Evolutionary conservation across 2,113 vertebrate genomes (phyloP).

Genomic region (Hemiprocne comata): DNA sequence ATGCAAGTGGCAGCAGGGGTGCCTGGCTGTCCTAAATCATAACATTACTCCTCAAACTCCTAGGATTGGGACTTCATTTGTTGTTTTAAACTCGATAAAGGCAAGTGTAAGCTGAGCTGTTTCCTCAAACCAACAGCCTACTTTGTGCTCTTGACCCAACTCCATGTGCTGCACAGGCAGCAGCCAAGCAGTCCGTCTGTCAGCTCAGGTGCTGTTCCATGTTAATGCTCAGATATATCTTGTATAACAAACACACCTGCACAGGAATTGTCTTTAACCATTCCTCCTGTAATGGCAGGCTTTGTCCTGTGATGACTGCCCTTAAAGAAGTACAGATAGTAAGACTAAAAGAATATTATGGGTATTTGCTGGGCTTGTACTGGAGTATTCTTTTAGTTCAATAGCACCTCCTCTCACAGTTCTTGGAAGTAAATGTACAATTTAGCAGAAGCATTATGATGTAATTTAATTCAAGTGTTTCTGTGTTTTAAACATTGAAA

Average conservation of each 20-base stretch:
- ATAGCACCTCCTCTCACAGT: not conserved
- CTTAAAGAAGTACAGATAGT: not conserved
- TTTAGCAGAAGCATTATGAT: constrained; percentile 57
- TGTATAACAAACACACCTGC: not conserved
- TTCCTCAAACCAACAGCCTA: not conserved
- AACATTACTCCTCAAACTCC: not conserved
- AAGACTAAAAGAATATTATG: not conserved
- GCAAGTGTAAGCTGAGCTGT: not conserved
- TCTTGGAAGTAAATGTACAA: constrained; percentile 17
- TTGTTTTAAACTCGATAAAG: not conserved
- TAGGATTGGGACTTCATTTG: not conserved
- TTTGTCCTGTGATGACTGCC: not conserved
- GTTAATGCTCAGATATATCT: not conserved
- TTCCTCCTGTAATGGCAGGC: not conserved
- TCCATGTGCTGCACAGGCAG: not conserved
- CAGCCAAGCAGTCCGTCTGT: not conserved
- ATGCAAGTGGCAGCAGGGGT: not conserved
- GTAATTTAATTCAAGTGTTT: constrained; percentile 63
- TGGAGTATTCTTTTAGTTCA: constrained; percentile 42
- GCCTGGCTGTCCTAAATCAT: not conserved
- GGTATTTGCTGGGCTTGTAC: constrained; percentile 32
- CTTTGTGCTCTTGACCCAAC: not conserved
- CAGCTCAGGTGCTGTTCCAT: not conserved
- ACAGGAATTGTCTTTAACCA: not conserved
- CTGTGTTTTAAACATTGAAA: constrained; percentile 60